These are phyloP conservation scores for Triops longicaudatus DNA, from an alignment of 1,140 invertebrate species.

Conservation along the genomic window DNA sequence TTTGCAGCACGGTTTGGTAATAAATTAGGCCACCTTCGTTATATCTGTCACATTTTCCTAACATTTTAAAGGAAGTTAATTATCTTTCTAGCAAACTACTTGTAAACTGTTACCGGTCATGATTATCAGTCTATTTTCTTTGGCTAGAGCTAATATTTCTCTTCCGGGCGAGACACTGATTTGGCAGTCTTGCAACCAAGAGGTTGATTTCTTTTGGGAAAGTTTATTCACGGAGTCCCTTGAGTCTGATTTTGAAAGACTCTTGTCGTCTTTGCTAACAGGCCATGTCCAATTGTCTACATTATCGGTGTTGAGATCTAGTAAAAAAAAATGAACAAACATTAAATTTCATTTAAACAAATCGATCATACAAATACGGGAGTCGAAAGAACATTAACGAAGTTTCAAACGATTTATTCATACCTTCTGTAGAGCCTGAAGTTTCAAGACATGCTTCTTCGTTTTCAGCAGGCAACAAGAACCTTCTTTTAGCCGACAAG, in stretches of 20 bases:
- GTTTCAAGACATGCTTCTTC: neutral
- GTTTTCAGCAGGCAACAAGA: neutral
- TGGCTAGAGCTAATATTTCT: conserved; percentile 59
- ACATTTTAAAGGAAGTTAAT: conserved; percentile 27
- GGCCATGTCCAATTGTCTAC: conserved; percentile 6
- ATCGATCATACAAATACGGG: neutral
- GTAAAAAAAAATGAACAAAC: neutral
- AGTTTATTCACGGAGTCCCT: conserved; percentile 1
- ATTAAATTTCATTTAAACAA: neutral
- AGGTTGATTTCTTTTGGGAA: conserved; percentile 24
- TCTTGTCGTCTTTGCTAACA: neutral
- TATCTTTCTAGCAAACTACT: neutral
- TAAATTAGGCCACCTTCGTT: conserved; percentile 25
- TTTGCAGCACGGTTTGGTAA: conserved; percentile 27
- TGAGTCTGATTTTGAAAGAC: conserved; percentile 5
- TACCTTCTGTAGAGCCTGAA: neutral
- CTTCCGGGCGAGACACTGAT: conserved; percentile 63
- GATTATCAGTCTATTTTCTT: conserved; percentile 54
- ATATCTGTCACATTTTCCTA: conserved; percentile 39
- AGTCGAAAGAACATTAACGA: neutral
- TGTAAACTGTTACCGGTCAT: conserved; percentile 49
- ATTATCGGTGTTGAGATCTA: neutral
- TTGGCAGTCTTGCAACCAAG: conserved; percentile 61
- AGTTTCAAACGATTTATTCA: neutral
- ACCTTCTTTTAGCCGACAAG: neutral